Percentiles rank a stretch among this genome's conserved stretches.
Evolutionary conservation across 2,888 invertebrate species (phyloP).

Genomic region (Strigamia maritima): DNA sequence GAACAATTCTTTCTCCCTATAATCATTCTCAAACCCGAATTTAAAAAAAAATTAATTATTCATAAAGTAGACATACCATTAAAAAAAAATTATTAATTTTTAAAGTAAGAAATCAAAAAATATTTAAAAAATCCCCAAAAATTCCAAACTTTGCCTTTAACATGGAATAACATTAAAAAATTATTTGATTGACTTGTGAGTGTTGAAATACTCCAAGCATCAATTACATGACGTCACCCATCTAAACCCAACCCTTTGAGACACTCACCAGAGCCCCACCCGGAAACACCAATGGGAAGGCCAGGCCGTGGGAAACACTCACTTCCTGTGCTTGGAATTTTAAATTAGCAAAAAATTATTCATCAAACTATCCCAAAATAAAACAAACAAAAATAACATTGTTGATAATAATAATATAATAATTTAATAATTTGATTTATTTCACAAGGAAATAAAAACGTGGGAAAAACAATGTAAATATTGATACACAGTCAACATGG

Average conservation of each 20-base stretch:
- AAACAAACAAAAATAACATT: background rate
- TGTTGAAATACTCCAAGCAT: background rate
- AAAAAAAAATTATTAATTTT: background rate
- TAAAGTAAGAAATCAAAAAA: too few species aligned
- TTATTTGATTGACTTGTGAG: background rate
- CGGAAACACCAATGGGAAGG: background rate
- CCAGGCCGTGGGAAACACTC: slow-evolving; percentile 8
- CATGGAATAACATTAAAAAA: too few species aligned
- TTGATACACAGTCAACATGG: background rate
- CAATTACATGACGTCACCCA: background rate
- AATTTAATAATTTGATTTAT: background rate
- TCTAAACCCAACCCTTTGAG: background rate
- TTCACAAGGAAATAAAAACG: background rate
- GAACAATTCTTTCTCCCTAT: background rate
- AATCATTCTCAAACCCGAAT: background rate
- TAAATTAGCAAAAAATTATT: background rate
- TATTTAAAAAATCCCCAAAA: too few species aligned
- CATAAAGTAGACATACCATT: background rate
- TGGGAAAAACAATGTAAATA: background rate
- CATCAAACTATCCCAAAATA: background rate
- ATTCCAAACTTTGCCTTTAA: background rate
- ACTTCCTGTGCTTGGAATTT: background rate
- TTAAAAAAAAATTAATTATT: background rate
- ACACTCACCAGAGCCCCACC: background rate
- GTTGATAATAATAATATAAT: too few species aligned